phyloP scores from a whole-genome alignment of 2,113 vertebrate genomes.

The Epinephelus cyanopodus region DNA sequence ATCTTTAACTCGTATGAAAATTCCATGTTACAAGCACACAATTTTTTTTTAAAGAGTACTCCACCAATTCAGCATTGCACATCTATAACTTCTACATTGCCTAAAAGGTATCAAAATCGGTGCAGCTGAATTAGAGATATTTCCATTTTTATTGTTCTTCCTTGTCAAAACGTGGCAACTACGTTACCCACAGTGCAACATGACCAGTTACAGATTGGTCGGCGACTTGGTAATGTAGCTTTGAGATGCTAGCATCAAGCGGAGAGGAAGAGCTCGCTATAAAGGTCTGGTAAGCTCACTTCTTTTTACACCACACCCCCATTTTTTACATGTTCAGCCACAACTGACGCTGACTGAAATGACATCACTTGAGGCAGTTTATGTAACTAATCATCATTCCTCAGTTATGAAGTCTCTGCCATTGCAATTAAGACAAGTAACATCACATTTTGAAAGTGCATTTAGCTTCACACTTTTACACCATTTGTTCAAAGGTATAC shows the following conservation, averaged over 20 bases:
- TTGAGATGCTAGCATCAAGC: neutral
- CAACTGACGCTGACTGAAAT: too few relatives aligned
- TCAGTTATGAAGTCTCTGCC: neutral
- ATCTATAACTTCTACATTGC: neutral
- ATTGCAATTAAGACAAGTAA: neutral
- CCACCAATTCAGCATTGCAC: neutral
- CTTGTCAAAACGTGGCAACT: neutral
- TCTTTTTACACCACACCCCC: neutral
- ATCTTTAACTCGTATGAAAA: neutral
- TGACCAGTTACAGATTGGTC: neutral
- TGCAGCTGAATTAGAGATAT: neutral
- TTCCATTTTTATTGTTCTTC: neutral
- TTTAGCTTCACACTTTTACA: neutral
- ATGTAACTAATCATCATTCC: too few relatives aligned
- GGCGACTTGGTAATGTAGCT: neutral
- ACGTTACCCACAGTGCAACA: conserved; percentile 1
- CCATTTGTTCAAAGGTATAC: neutral
- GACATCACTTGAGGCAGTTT: too few relatives aligned
- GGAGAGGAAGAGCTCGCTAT: too few relatives aligned
- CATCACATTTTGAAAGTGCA: conserved; percentile 1
- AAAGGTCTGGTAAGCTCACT: neutral
- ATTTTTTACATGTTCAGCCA: too few relatives aligned
- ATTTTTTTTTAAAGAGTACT: too few relatives aligned
- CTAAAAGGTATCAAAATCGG: neutral
- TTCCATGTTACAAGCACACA: neutral